Evolutionary conservation across 2,888 invertebrate species (phyloP), one percentile per base, ranked within the genome.

Genomic region (Drosophila affinis): DNA sequence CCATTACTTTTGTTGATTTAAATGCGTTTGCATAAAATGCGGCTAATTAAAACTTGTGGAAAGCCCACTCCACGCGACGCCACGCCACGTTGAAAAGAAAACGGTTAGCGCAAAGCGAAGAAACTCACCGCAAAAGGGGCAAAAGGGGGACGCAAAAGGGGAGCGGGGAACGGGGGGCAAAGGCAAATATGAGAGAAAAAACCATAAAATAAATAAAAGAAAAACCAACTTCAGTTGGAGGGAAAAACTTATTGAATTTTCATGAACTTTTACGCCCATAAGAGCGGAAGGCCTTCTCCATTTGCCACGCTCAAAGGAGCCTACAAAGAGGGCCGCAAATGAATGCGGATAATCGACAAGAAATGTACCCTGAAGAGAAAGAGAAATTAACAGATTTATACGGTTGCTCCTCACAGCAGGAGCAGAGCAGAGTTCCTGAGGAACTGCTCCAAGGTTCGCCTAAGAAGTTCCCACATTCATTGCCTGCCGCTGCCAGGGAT

Each of bases 31-130:
- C 87, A 83, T 87, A 87, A 83, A 83, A 81, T 76, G 81, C 81
- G 87, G 77, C 85, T 83, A 87, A 87, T 83, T 87, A 84, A 83
- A 87, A 83, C 79, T 83, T 87, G 77, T 81, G 69, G 79, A 76
- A 54, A 51, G 71, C 67, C 57, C 68, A 44, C 53, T 58, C 12
- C 21, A 39, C 24, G 61, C 48, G 47, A 59, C 47, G 39, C 27
- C 17, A 21, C 18, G 52, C 24, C 24, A 24, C 24, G 24, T 24
- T 46, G 49, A 65, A 60, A 45, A 44, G 9, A 34, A 27, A 63
- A 64, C 60, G 55, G 59, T 62, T 76, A 63, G 62, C 64, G 54
- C 51, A 57, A 71, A 54, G 63, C 34, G 29, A 24, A 49, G 49
- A 63, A 69, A 75, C 52, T 29, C 59, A 34, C 52, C 51, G 56